A percentile compares a stretch with the other conserved stretches of the same genome.
These are phyloP conservation scores for Zosterops hypoxanthus DNA, from an alignment of 2,113 vertebrate species.

Conservation along the genomic window DNA sequence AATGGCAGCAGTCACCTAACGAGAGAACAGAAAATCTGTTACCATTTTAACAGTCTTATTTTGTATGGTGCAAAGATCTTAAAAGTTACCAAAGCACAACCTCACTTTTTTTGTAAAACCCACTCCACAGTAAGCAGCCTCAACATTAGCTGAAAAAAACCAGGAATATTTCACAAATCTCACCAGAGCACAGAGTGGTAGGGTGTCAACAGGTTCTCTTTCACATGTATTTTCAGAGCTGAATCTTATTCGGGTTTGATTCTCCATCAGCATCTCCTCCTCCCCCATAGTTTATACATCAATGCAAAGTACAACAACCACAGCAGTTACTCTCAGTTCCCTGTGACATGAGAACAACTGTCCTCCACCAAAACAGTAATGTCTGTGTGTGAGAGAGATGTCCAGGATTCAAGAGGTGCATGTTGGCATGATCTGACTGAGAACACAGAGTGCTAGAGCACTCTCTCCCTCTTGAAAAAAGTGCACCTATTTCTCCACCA, in stretches of 20 bases:
- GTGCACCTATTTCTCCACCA: neutral
- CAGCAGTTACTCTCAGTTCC: neutral
- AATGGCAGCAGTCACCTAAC: neutral
- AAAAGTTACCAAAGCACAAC: neutral
- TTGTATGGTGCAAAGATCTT: neutral
- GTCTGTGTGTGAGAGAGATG: neutral
- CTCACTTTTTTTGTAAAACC: neutral
- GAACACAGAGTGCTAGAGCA: neutral
- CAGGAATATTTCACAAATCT: neutral
- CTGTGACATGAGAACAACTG: neutral
- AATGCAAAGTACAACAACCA: neutral
- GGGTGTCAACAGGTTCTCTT: neutral
- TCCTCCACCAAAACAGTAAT: neutral
- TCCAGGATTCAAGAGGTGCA: neutral
- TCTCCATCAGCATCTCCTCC: neutral
- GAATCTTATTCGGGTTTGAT: neutral
- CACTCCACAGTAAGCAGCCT: neutral
- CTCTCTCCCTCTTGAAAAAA: neutral
- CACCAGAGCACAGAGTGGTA: neutral
- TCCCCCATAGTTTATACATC: neutral
- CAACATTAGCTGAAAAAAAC: neutral
- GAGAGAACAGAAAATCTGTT: neutral
- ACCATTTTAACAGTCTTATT: neutral
- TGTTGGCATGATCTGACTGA: neutral
- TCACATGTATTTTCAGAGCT: neutral